These are phyloP conservation scores for Bellardia bayeri DNA, from an alignment of 2,888 invertebrate genomes.

Conservation along the genomic window DNA sequence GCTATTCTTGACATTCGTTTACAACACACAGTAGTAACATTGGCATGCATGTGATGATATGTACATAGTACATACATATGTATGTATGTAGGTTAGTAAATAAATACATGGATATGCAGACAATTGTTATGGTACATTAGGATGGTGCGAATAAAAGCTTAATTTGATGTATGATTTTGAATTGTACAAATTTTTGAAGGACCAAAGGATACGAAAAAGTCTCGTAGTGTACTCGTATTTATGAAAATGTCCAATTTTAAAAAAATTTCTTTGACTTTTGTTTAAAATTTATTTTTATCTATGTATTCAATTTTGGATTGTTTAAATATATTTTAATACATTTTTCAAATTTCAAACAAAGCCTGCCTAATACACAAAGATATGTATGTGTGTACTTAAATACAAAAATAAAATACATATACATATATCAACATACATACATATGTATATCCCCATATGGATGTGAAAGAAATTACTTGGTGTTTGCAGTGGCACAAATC, in stretches of 20 bases:
- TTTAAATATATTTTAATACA: no score
- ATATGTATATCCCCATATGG: background rate
- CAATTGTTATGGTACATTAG: background rate
- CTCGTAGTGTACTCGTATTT: no score
- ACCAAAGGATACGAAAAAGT: no score
- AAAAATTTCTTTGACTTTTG: no score
- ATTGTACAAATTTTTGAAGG: no score
- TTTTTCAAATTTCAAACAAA: no score
- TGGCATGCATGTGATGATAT: background rate
- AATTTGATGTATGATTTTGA: no score
- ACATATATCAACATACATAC: background rate
- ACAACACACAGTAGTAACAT: background rate
- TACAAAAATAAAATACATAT: background rate
- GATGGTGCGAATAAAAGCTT: background rate
- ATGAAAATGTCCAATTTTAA: no score
- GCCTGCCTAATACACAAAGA: no score
- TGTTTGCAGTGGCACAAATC: slow-evolving; percentile 26
- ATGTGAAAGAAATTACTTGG: background rate
- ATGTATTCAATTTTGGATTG: no score
- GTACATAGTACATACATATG: no score
- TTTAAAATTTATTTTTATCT: no score
- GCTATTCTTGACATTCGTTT: slow-evolving; percentile 37
- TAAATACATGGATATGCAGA: background rate
- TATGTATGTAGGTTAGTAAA: background rate
- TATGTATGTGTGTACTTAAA: background rate